Conservation (phyloP, 2,113 vertebrate genomes). For the Athene cunicularia region DNA sequence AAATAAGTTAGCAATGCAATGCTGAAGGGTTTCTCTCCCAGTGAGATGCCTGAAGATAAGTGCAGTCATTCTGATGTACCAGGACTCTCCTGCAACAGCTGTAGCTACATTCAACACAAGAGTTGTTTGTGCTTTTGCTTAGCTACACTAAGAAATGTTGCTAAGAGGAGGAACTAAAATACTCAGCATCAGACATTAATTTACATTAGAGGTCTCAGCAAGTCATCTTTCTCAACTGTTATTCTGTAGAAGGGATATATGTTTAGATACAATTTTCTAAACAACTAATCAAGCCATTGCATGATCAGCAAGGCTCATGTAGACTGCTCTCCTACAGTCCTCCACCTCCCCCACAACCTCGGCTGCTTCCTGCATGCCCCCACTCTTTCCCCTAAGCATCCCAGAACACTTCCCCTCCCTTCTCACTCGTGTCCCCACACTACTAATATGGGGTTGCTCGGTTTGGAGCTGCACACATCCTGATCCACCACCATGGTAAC, state of each 20-base stretch:
- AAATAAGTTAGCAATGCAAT: background rate
- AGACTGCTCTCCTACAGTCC: background rate
- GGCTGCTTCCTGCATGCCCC: background rate
- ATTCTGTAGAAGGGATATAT: background rate
- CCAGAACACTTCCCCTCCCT: background rate
- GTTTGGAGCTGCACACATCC: background rate
- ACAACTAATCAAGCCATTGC: background rate
- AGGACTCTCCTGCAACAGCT: background rate
- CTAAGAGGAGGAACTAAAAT: background rate
- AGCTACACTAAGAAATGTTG: background rate
- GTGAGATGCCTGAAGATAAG: background rate
- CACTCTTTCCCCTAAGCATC: background rate
- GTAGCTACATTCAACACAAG: background rate
- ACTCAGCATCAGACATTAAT: background rate
- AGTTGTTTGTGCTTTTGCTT: constrained; percentile 3
- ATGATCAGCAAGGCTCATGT: background rate
- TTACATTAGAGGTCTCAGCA: background rate
- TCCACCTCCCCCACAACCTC: background rate
- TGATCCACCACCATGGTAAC: background rate
- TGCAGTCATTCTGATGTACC: background rate
- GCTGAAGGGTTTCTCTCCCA: background rate
- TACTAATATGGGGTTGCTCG: background rate
- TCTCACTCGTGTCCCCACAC: background rate
- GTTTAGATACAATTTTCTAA: background rate
- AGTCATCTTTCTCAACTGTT: background rate